Evolutionary conservation across 2,888 invertebrate species (phyloP).

Genomic region (Sinodicranocentrus sp.): DNA sequence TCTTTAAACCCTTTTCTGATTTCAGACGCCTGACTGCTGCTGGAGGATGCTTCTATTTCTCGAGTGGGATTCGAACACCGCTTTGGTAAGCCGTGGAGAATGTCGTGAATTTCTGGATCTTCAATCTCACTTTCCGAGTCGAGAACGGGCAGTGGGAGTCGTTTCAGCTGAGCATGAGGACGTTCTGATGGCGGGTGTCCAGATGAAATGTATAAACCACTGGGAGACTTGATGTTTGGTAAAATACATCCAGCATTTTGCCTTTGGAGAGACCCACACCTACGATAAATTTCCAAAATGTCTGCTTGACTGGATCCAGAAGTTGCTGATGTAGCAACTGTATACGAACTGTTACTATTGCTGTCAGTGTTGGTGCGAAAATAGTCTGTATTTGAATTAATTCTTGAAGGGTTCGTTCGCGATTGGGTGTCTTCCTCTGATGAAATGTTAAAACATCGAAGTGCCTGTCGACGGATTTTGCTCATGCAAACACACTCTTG

Average conservation of each 20-base stretch:
- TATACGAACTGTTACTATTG: conserved; percentile 46
- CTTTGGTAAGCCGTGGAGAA: conserved; percentile 42
- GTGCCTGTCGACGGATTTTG: conserved; percentile 82
- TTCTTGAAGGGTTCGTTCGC: conserved; percentile 16
- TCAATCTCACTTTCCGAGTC: conserved; percentile 51
- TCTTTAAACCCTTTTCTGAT: not conserved
- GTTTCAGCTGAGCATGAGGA: conserved; percentile 26
- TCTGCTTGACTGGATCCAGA: conserved; percentile 51
- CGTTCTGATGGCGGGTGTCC: conserved; percentile 29
- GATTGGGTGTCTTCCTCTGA: conserved; percentile 64
- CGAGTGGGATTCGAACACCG: conserved; percentile 51
- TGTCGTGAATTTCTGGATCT: conserved; percentile 39
- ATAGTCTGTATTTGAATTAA: conserved; percentile 12
- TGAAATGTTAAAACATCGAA: conserved; percentile 80
- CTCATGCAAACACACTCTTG: conserved; percentile 84
- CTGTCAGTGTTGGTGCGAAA: not conserved
- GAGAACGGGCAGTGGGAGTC: conserved; percentile 34
- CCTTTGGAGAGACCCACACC: conserved; percentile 33
- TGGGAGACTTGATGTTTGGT: no score
- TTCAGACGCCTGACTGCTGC: conserved; percentile 18
- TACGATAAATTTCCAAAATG: conserved; percentile 48
- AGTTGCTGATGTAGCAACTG: conserved; percentile 52
- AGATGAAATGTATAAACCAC: conserved; percentile 28
- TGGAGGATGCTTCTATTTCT: conserved; percentile 51
- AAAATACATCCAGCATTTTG: no score